Percentiles rank a stretch among this genome's conserved stretches.
These are phyloP conservation scores for Mirza zaza DNA, from an alignment of 2,113 vertebrate genomes.

Conservation along the genomic window DNA sequence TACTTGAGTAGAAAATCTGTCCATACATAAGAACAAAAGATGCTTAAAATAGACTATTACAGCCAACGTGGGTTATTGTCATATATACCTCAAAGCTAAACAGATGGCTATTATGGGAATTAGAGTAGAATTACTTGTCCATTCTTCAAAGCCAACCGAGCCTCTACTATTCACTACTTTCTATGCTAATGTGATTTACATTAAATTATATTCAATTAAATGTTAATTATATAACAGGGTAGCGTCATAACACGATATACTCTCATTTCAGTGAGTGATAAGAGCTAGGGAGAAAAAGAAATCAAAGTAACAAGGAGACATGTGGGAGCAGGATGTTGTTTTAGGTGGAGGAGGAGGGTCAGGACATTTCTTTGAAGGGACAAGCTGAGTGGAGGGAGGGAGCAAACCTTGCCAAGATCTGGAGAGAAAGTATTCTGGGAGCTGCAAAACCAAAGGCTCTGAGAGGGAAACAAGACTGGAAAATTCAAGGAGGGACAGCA, in stretches of 20 bases:
- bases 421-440: not conserved
- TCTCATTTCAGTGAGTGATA: constrained; percentile 26
- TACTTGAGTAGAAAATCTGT: not conserved
- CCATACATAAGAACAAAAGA: not conserved
- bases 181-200: constrained; percentile 63
- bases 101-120: constrained; percentile 51
- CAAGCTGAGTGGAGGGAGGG: not conserved
- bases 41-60: constrained; percentile 26
- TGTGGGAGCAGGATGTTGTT: not conserved
- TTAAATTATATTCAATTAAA: constrained; percentile 62
- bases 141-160: constrained; percentile 5
- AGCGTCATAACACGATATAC: not conserved
- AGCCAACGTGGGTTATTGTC: not conserved
- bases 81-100: constrained; percentile 37
- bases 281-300: constrained; percentile 49
- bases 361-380: constrained; percentile 26
- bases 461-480: not conserved
- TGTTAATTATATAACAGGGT: constrained; percentile 53
- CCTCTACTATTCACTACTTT: constrained; percentile 40
- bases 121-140: constrained; percentile 62
- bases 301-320: constrained; percentile 9
- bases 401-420: not conserved
- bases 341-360: not conserved
- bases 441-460: not conserved
- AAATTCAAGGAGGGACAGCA: not conserved